Conservation (phyloP, 2,797 vertebrate genomes). For the Hydrocynus forskahlii region DNA sequence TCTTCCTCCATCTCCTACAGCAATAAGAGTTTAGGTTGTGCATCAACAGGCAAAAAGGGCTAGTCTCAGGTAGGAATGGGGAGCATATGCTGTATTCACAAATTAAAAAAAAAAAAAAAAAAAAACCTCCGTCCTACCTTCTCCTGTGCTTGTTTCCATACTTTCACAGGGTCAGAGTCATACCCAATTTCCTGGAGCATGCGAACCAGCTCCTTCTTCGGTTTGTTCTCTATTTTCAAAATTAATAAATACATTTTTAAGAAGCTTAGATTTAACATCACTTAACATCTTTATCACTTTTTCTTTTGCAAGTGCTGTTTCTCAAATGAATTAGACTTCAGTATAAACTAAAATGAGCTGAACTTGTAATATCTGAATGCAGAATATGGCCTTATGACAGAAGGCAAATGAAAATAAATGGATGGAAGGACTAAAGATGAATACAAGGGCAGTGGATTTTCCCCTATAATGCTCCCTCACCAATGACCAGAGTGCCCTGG, state of each 20-base stretch:
- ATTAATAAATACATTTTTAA: too few species aligned
- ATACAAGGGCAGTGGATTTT: neutral
- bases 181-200: conserved; percentile 92
- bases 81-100: too few species aligned
- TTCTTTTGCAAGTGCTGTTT: neutral
- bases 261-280: neutral
- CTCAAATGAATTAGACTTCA: neutral
- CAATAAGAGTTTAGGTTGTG: neutral
- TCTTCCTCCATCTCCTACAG: conserved; percentile 55
- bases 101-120: too few species aligned
- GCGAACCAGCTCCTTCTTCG: conserved; percentile 93
- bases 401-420: neutral
- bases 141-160: conserved; percentile 91
- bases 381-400: neutral
- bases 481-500: conserved; percentile 91
- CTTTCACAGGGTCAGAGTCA: conserved; percentile 94
- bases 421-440: neutral
- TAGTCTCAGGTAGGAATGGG: neutral
- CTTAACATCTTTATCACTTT: neutral
- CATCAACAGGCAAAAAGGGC: too few species aligned
- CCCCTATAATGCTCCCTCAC: conserved; percentile 68
- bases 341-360: neutral
- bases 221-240: conserved; percentile 89
- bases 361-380: too few species aligned
- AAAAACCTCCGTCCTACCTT: conserved; percentile 73